Conservation (phyloP, 2,888 invertebrate species). For the Apoda limacodes region DNA sequence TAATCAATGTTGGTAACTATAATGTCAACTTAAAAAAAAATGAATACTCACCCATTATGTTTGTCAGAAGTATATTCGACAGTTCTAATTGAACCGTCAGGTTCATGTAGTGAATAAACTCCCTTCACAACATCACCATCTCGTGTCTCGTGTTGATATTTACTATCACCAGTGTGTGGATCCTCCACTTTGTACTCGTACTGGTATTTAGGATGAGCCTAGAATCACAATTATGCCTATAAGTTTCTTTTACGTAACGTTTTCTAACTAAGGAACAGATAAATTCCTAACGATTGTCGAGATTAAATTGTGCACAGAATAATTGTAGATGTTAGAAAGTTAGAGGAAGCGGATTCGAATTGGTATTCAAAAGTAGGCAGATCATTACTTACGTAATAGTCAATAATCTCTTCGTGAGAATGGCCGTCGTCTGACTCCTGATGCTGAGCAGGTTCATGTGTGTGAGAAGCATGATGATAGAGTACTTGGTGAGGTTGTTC, state of each 20-base stretch:
- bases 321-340: constrained; percentile 46
- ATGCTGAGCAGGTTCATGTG: constrained; percentile 27
- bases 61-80: constrained; percentile 73
- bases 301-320: constrained; percentile 33
- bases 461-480: constrained; percentile 24
- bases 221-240: constrained; percentile 18
- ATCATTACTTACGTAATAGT: constrained; percentile 54
- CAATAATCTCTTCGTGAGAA: constrained; percentile 49
- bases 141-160: constrained; percentile 68
- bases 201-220: constrained; percentile 70
- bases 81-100: constrained; percentile 71
- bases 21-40: no score
- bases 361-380: background rate
- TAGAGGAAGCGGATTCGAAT: constrained; percentile 18
- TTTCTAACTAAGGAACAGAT: constrained; percentile 23
- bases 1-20: no score
- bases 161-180: constrained; percentile 72
- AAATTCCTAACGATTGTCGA: constrained; percentile 28
- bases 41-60: constrained; percentile 58
- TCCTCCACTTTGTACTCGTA: constrained; percentile 73
- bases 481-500: constrained; percentile 20
- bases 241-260: constrained; percentile 20
- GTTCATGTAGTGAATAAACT: constrained; percentile 71
- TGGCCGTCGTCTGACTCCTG: constrained; percentile 27
- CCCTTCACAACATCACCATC: constrained; percentile 75